These are phyloP conservation scores for Brevimyrus niger DNA, from an alignment of 2,113 vertebrate genomes.

Conservation along the genomic window DNA sequence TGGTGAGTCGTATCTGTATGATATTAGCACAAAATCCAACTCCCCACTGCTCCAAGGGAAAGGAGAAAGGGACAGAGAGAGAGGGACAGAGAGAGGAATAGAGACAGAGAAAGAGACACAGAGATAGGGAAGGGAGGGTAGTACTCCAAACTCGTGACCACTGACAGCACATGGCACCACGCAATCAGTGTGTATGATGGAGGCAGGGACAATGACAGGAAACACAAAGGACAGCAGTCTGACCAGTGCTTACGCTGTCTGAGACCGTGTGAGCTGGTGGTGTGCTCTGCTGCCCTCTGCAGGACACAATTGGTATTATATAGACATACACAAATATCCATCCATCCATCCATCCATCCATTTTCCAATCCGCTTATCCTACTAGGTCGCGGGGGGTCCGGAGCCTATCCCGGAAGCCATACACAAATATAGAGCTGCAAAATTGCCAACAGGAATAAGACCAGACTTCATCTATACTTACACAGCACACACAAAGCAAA, in stretches of 20 bases:
- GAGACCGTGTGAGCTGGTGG: neutral
- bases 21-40: neutral
- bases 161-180: neutral
- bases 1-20: neutral
- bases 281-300: neutral
- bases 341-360: no score
- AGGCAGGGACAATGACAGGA: neutral
- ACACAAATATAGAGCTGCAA: neutral
- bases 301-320: neutral
- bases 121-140: neutral
- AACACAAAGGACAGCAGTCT: neutral
- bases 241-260: neutral
- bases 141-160: neutral
- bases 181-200: neutral
- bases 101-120: no score
- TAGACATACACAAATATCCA: no score
- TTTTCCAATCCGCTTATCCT: no score
- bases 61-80: neutral
- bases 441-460: neutral
- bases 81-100: no score
- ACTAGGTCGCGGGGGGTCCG: no score
- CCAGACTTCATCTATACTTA: neutral
- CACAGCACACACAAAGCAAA: neutral
- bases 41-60: neutral
- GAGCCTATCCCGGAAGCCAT: no score